Conservation (phyloP, 64 coral and sea anemone species). For the Stichodactyla mertensii region DNA sequence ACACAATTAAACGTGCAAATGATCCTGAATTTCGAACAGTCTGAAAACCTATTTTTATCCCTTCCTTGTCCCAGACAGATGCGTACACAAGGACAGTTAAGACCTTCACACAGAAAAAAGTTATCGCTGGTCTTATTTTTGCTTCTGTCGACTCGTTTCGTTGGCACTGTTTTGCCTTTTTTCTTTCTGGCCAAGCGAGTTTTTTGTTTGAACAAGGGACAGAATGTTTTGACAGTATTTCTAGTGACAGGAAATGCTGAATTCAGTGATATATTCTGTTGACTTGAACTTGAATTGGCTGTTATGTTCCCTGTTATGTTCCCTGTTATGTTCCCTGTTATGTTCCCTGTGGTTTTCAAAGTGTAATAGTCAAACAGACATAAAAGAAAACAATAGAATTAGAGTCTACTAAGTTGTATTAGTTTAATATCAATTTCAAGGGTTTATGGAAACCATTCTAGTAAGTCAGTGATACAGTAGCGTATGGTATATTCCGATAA, state of each 20-base stretch:
- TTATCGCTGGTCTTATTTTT: not conserved
- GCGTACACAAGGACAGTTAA: slow-evolving; percentile 3
- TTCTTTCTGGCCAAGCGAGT: no score
- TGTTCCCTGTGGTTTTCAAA: not conserved
- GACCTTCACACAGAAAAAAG: not conserved
- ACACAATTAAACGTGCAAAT: slow-evolving; percentile 18
- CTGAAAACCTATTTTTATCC: not conserved
- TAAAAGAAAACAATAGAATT: no score
- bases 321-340: not conserved
- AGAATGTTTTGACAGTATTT: not conserved
- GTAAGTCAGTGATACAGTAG: no score
- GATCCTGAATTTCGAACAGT: slow-evolving; percentile 10
- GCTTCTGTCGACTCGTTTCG: not conserved
- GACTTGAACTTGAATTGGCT: not conserved
- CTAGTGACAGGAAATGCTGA: not conserved
- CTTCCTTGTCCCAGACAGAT: slow-evolving; percentile 24
- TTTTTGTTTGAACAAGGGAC: not conserved
- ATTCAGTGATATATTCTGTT: not conserved
- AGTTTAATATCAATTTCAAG: no score
- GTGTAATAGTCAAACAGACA: no score
- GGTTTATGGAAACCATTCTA: no score
- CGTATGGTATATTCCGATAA: no score
- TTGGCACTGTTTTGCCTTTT: not conserved
- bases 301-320: not conserved
- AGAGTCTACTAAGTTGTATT: no score